Evolutionary conservation across 1,140 invertebrate species (phyloP), one percentile per base, ranked within the genome.

Genomic region (Portunus trituberculatus): DNA sequence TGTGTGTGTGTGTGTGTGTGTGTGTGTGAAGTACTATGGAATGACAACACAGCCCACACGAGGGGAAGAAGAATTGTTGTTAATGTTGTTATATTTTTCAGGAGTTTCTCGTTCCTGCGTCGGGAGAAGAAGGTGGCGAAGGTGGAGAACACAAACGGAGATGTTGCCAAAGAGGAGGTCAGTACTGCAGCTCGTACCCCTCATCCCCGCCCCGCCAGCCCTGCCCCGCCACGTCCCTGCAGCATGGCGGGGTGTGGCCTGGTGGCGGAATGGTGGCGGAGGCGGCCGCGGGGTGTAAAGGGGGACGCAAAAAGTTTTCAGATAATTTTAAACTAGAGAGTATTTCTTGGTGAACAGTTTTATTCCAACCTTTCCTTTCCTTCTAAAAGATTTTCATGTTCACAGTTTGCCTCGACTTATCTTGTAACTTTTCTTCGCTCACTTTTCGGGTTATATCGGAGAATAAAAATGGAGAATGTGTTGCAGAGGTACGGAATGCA

Each of bases 41-140:
- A 39, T 39, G 39, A 39, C 39, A 39, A 39, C 39, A 39, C 39
- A 39, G 39, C 39, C 1, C 39, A 39, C 39, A 39, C 39, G 48
- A 46, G n/a, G 67, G 67, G 67, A 7, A 25, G 39, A 10, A 59
- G 52, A 59, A 59, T 76, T 67, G 31, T 83, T 39, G 8, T 83
- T 48, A n/a, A n/a, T 28, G 16, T n/a, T 25, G 16, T 48, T 91
- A 91, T 76, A 10, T 20, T n/a, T 32, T 92, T 1, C 90, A 95
- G 94, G 91, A 95, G 94, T 86, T 95, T 95, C 94, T 95, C 94
- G 90, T 95, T 95, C 94, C 94, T 95, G 48, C 94, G 94, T 29
- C 94, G 94, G 67, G 94, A 95, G 84, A 95, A 95, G 94, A 95
- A 95, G 46, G 94, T 59, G 20, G 94, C 94, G 6, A 95, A 95